Evolutionary conservation across 2,888 invertebrate species (phyloP).

Genomic region (Zelleria hepariella): DNA sequence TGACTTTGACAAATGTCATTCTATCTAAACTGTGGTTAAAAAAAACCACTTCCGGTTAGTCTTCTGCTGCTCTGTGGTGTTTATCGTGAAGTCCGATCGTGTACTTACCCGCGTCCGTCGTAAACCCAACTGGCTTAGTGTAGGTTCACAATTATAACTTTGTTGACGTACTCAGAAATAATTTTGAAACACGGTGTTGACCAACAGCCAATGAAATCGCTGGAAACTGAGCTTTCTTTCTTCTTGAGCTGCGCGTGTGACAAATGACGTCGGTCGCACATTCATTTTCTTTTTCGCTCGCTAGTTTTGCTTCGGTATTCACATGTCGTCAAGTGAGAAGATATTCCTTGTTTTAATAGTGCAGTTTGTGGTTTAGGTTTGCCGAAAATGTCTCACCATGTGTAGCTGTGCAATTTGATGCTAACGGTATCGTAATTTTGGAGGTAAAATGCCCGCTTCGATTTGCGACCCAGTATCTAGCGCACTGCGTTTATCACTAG

Average conservation of each 20-base stretch:
- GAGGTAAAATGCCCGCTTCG: conserved; percentile 73
- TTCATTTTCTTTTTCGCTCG: conserved; percentile 16
- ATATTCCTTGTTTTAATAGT: conserved; percentile 1
- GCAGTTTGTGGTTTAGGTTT: conserved; percentile 5
- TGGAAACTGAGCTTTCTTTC: conserved; percentile 10
- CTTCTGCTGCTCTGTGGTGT: too few relatives aligned
- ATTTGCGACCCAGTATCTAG: conserved; percentile 70
- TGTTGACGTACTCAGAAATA: not conserved
- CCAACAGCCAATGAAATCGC: not conserved
- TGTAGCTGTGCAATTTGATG: conserved; percentile 41
- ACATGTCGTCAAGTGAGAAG: conserved; percentile 14
- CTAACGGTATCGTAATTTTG: conserved; percentile 64
- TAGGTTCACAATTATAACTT: not conserved
- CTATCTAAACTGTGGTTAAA: not conserved
- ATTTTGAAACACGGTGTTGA: not conserved
- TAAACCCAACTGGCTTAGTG: not conserved
- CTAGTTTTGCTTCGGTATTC: conserved; percentile 8
- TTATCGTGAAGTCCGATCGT: not conserved
- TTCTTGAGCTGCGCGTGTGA: conserved; percentile 16
- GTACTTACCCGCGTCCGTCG: not conserved
- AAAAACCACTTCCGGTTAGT: not conserved
- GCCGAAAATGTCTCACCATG: conserved; percentile 25
- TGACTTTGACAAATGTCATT: conserved; percentile 64
- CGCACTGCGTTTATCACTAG: conserved; percentile 69
- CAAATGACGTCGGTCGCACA: conserved; percentile 18